A percentile compares a stretch with the other conserved stretches of the same genome.
phyloP scores from a whole-genome alignment of 2,888 invertebrate genomes.

The Notodonta ziczac region DNA sequence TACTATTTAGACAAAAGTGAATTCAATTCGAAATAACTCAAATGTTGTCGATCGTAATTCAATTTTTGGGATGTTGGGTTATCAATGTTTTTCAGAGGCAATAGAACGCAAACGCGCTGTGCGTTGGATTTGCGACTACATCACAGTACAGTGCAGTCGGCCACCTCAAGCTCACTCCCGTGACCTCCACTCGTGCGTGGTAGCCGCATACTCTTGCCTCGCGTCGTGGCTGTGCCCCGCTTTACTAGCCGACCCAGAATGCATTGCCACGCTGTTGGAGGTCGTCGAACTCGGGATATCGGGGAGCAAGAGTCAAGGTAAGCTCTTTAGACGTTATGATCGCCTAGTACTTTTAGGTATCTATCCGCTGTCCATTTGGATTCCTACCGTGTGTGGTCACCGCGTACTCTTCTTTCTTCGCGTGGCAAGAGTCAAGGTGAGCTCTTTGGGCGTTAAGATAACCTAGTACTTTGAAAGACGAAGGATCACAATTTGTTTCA shows the following conservation, averaged over 20 bases:
- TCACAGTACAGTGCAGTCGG: slow-evolving; percentile 96
- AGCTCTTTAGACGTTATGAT: slow-evolving; percentile 4
- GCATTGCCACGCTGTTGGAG: slow-evolving; percentile 96
- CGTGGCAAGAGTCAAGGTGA: slow-evolving; percentile 89
- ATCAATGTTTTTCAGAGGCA: slow-evolving; percentile 85
- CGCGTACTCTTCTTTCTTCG: too few species aligned
- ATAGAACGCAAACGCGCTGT: slow-evolving; percentile 96
- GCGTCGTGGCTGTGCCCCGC: slow-evolving; percentile 97
- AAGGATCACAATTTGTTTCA: too few species aligned
- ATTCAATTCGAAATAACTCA: too few species aligned
- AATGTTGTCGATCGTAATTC: too few species aligned
- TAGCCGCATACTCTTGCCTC: slow-evolving; percentile 96
- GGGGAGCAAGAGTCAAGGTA: slow-evolving; percentile 93
- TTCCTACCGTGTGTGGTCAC: not conserved
- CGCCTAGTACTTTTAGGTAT: slow-evolving; percentile 5
- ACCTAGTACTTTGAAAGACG: slow-evolving; percentile 7
- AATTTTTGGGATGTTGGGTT: too few species aligned
- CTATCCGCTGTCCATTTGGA: too few species aligned
- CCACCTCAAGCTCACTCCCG: slow-evolving; percentile 97
- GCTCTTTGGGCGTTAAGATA: slow-evolving; percentile 1
- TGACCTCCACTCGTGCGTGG: slow-evolving; percentile 97
- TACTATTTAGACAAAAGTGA: too few species aligned
- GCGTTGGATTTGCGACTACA: slow-evolving; percentile 99
- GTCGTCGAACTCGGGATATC: slow-evolving; percentile 99
- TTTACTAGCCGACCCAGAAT: slow-evolving; percentile 95